These are phyloP conservation scores for Physeter macrocephalus DNA, from an alignment of 2,113 vertebrate species.

Conservation along the genomic window DNA sequence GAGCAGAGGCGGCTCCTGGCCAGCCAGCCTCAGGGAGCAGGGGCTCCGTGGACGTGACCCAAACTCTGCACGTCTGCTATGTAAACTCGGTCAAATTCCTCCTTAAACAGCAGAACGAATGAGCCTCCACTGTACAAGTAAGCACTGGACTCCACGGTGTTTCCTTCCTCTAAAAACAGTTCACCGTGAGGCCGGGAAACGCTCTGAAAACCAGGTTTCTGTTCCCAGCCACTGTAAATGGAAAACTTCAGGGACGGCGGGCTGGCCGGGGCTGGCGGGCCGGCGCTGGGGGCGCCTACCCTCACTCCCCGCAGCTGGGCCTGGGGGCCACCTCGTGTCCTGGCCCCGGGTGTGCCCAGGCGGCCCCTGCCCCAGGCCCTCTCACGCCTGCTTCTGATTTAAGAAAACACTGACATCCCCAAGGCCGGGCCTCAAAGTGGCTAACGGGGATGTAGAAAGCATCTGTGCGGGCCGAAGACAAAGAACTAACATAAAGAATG, in stretches of 20 bases:
- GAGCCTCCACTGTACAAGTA: neutral
- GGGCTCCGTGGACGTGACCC: neutral
- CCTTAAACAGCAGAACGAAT: neutral
- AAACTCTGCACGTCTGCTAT: neutral
- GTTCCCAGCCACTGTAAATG: neutral
- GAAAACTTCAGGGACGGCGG: neutral
- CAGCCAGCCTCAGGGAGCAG: neutral
- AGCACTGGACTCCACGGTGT: neutral
- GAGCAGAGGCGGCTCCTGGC: neutral
- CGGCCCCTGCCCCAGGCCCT: neutral
- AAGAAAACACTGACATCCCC: neutral
- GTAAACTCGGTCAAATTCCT: neutral
- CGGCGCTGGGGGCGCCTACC: accelerated
- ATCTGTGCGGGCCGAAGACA: accelerated
- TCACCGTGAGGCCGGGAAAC: no score
- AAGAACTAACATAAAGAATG: neutral
- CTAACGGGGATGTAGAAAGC: accelerated
- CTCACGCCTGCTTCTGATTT: accelerated
- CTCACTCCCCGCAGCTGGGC: neutral
- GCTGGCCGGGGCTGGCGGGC: accelerated
- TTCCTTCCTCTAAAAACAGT: neutral
- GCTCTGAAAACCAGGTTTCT: neutral
- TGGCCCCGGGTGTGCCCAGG: neutral
- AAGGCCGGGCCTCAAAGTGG: neutral
- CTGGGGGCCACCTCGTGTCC: accelerated